phyloP scores from a whole-genome alignment of 2,113 vertebrate genomes.

The Clarias gariepinus region DNA sequence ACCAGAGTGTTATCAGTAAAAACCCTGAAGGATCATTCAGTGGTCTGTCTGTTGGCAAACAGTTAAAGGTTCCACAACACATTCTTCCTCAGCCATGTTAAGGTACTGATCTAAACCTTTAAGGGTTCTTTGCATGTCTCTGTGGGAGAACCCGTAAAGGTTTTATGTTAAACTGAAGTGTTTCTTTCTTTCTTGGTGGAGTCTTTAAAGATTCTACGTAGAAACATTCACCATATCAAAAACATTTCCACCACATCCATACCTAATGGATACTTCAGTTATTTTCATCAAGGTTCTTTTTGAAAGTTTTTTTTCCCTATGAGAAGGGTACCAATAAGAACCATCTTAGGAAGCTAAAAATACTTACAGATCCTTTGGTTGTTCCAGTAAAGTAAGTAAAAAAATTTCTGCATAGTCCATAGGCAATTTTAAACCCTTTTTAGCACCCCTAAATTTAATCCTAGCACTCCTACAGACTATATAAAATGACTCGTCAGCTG shows the following conservation, averaged over 20 bases:
- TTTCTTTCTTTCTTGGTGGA: background rate
- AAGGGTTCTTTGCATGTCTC: background rate
- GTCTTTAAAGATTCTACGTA: background rate
- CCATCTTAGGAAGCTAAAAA: background rate
- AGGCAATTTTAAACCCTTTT: background rate
- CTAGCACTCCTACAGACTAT: too few relatives aligned
- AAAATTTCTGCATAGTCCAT: background rate
- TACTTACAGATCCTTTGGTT: background rate
- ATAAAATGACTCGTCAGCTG: too few relatives aligned
- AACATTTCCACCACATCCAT: background rate
- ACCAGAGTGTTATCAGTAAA: background rate
- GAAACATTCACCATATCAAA: background rate
- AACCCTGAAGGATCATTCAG: background rate
- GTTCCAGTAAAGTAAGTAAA: background rate
- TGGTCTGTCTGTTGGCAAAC: background rate
- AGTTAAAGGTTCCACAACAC: background rate
- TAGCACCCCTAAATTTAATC: too few relatives aligned
- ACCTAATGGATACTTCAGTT: background rate
- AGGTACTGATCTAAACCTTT: background rate
- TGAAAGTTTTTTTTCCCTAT: background rate
- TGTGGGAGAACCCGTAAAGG: background rate
- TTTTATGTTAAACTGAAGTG: background rate
- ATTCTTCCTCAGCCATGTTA: background rate
- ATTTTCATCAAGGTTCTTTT: background rate
- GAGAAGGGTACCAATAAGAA: background rate